These are phyloP conservation scores for Antitype chi DNA, from an alignment of 2,888 invertebrate species.

Conservation along the genomic window DNA sequence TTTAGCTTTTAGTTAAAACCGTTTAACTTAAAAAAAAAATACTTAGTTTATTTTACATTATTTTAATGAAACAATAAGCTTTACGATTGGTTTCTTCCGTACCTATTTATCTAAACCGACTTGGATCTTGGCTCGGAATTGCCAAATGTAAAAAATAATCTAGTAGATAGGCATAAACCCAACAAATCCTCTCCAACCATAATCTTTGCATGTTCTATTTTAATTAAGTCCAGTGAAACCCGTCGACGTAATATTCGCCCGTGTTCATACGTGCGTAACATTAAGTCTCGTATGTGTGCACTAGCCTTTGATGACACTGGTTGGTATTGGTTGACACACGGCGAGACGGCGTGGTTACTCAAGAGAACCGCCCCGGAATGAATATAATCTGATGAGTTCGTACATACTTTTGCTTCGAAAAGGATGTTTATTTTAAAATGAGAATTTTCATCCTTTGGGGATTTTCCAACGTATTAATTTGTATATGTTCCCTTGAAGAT, in stretches of 20 bases:
- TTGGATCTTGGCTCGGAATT: neutral
- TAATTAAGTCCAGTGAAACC: slow-evolving; percentile 82
- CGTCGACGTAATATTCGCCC: slow-evolving; percentile 68
- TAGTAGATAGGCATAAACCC: slow-evolving; percentile 40
- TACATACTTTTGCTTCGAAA: slow-evolving; percentile 37
- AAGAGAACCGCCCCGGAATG: slow-evolving; percentile 23
- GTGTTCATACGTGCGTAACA: slow-evolving; percentile 71
- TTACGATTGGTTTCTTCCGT: neutral
- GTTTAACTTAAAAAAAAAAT: no score
- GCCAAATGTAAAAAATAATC: neutral
- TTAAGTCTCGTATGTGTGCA: slow-evolving; percentile 60
- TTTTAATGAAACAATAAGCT: no score
- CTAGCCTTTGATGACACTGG: slow-evolving; percentile 58
- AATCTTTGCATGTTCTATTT: slow-evolving; percentile 77
- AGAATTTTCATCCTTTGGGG: slow-evolving; percentile 49
- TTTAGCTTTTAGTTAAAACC: no score
- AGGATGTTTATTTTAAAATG: slow-evolving; percentile 55
- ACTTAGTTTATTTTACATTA: no score
- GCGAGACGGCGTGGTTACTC: slow-evolving; percentile 29
- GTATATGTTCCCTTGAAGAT: slow-evolving; percentile 47
- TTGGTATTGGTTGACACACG: slow-evolving; percentile 49
- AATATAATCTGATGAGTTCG: slow-evolving; percentile 52
- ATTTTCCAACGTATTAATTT: slow-evolving; percentile 48
- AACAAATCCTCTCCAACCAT: slow-evolving; percentile 12
- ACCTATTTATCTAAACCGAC: no score